Conservation (phyloP, 2,113 vertebrate species). For the Pipa parva region DNA sequence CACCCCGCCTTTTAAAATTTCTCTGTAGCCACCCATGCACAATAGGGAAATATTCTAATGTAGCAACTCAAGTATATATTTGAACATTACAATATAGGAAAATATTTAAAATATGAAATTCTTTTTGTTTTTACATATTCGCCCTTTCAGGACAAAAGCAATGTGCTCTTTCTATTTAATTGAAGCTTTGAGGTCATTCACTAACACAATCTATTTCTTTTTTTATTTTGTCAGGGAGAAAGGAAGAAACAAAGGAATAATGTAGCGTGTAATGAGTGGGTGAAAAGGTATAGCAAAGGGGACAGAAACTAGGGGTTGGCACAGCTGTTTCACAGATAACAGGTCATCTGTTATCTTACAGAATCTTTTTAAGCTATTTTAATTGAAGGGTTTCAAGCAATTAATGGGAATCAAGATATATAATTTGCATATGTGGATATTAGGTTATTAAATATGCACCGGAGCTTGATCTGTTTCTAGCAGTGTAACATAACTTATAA, state of each 20-base stretch:
- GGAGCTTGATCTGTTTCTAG: too few relatives aligned
- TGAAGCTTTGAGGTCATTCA: too few relatives aligned
- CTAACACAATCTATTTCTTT: background rate
- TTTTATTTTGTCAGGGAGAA: conserved; percentile 16
- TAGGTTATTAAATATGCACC: background rate
- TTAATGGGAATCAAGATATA: background rate
- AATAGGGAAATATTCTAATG: too few relatives aligned
- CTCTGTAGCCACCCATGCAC: too few relatives aligned
- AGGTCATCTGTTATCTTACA: conserved; percentile 3
- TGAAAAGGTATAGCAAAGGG: conserved; percentile 26
- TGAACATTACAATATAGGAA: too few relatives aligned
- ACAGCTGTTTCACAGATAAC: conserved; percentile 23
- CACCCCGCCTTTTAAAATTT: too few relatives aligned
- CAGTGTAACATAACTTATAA: too few relatives aligned
- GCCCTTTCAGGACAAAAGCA: too few relatives aligned
- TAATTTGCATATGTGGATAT: background rate
- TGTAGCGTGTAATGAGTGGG: conserved; percentile 35
- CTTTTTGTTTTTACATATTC: too few relatives aligned
- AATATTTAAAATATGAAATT: too few relatives aligned
- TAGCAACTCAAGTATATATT: too few relatives aligned
- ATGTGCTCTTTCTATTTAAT: too few relatives aligned
- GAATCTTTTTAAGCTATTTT: conserved; percentile 1
- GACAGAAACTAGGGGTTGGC: conserved; percentile 20
- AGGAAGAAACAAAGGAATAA: conserved; percentile 10
- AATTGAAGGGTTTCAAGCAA: background rate